A percentile compares a stretch with the other conserved stretches of the same genome.
These are phyloP conservation scores for Tetragnatha versicolor DNA, from an alignment of 1,140 invertebrate species.

Conservation along the genomic window DNA sequence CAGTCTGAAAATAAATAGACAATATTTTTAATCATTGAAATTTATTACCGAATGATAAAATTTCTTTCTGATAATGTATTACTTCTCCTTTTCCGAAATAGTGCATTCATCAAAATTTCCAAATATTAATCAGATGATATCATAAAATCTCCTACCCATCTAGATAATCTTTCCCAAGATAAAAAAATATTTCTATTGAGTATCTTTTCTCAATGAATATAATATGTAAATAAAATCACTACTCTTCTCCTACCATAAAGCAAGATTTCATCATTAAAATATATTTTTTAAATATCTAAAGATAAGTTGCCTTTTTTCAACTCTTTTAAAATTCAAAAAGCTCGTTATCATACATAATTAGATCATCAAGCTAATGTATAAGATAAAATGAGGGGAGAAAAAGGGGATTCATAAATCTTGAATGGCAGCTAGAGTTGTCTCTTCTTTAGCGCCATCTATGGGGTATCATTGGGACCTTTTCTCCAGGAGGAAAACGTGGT, in stretches of 20 bases:
- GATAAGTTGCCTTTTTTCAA: not conserved
- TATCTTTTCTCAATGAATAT: slow-evolving; percentile 6
- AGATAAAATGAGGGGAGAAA: not conserved
- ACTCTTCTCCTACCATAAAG: too few relatives aligned
- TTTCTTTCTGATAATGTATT: too few relatives aligned
- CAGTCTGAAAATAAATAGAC: too few relatives aligned
- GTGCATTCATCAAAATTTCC: too few relatives aligned
- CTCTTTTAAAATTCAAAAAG: not conserved
- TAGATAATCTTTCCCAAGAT: too few relatives aligned
- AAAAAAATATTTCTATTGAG: too few relatives aligned
- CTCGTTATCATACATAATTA: slow-evolving; percentile 48
- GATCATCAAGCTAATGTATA: slow-evolving; percentile 49
- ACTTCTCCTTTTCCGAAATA: too few relatives aligned
- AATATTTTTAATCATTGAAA: too few relatives aligned
- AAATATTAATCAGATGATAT: too few relatives aligned
- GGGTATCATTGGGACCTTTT: not conserved
- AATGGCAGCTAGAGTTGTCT: not conserved
- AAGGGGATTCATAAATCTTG: slow-evolving; percentile 4
- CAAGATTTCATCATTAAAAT: slow-evolving; percentile 21
- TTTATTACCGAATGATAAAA: too few relatives aligned
- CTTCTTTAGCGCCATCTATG: not conserved
- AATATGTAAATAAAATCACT: too few relatives aligned
- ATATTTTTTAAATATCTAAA: slow-evolving; percentile 23
- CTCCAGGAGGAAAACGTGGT: not conserved
- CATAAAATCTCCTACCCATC: too few relatives aligned